A percentile compares a stretch with the other conserved stretches of the same genome.
Conservation (phyloP, 92 coral and sea anemone species). For the Phenganax marumi region DNA sequence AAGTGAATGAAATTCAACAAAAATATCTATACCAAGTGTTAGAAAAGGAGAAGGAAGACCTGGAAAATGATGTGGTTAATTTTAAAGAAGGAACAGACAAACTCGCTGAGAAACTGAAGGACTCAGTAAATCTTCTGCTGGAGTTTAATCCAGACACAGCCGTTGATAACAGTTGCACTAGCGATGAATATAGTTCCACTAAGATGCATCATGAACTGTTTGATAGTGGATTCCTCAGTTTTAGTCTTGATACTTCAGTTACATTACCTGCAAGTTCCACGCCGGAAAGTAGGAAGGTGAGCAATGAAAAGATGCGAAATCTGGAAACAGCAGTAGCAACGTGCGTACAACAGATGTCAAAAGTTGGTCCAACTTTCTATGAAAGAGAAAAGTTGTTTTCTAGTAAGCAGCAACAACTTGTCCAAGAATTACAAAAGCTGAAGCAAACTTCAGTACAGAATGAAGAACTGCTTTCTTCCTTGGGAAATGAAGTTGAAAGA, state of each 20-base stretch:
- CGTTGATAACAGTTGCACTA: slow-evolving; percentile 25
- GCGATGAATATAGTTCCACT: background rate
- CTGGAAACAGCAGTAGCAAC: slow-evolving; percentile 19
- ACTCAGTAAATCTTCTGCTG: background rate
- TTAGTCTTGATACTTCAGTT: background rate
- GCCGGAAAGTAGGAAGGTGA: background rate
- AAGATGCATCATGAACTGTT: background rate
- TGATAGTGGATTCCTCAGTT: slow-evolving; percentile 18
- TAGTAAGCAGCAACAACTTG: slow-evolving; percentile 10
- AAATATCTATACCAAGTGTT: slow-evolving; percentile 29
- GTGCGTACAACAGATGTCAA: slow-evolving; percentile 5
- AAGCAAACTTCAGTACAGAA: slow-evolving; percentile 23
- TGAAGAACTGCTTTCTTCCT: background rate
- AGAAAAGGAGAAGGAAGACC: slow-evolving; percentile 29
- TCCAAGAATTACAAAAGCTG: background rate
- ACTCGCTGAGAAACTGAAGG: background rate
- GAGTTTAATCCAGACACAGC: background rate
- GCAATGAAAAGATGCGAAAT: slow-evolving; percentile 4
- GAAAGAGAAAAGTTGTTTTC: slow-evolving; percentile 11
- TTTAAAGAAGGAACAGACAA: slow-evolving; percentile 5
- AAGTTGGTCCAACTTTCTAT: background rate
- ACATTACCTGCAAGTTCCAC: slow-evolving; percentile 7
- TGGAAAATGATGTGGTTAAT: slow-evolving; percentile 9
- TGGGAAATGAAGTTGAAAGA: slow-evolving; percentile 27
- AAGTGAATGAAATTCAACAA: slow-evolving; percentile 19